Evolutionary conservation across 2,797 vertebrate genomes (phyloP).

Genomic region (Miichthys miiuy): DNA sequence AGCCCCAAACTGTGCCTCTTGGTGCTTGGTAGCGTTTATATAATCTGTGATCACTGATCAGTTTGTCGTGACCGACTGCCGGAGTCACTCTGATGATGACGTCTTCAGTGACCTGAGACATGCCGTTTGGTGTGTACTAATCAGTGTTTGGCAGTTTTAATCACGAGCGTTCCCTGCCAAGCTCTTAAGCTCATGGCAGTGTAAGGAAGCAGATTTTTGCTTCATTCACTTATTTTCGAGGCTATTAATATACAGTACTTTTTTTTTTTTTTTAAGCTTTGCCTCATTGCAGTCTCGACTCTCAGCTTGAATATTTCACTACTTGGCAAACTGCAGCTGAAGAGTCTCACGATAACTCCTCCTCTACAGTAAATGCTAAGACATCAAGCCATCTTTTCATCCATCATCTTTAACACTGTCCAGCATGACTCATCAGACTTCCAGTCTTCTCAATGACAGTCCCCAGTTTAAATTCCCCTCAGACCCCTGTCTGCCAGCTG

Average conservation of each 20-base stretch:
- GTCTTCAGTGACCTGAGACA: conserved; percentile 55
- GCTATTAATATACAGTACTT: conserved; percentile 67
- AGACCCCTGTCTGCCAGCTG: conserved; percentile 3
- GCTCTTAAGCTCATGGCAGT: conserved; percentile 64
- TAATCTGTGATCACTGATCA: conserved; percentile 52
- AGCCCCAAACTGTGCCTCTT: conserved; percentile 4
- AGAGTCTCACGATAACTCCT: conserved; percentile 32
- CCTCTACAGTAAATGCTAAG: conserved; percentile 8
- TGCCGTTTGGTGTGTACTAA: conserved; percentile 58
- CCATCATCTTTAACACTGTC: conserved; percentile 33
- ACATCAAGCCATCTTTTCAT: conserved; percentile 28
- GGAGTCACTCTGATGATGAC: conserved; percentile 52
- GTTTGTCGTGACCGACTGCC: conserved; percentile 46
- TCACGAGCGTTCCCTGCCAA: conserved; percentile 65
- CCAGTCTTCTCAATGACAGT: conserved; percentile 6
- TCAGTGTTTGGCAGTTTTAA: conserved; percentile 76
- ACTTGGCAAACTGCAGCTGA: conserved; percentile 15
- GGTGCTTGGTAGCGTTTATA: conserved; percentile 30
- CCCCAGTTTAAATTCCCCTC: conserved; percentile 6
- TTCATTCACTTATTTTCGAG: conserved; percentile 68
- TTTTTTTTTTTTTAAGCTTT: conserved; percentile 48
- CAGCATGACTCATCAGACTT: conserved; percentile 33
- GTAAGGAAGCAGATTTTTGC: conserved; percentile 65
- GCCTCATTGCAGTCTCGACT: conserved; percentile 21
- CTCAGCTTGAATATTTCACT: conserved; percentile 49